A percentile compares a stretch with the other conserved stretches of the same genome.
Conservation (phyloP, 2,888 invertebrate species). For the Tetragonisca angustula region DNA sequence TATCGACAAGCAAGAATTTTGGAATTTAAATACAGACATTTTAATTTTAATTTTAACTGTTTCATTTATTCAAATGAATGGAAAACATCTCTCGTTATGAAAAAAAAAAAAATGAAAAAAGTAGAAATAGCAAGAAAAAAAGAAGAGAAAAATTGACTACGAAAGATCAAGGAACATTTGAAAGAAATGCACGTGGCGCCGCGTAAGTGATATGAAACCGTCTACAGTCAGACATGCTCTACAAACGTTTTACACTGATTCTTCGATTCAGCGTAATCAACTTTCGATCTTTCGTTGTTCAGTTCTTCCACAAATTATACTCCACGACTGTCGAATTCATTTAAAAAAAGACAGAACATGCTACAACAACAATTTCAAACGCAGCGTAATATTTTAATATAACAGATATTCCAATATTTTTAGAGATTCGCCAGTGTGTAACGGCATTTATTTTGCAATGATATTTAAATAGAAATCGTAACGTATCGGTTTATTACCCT, state of each 20-base stretch:
- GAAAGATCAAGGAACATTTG: neutral
- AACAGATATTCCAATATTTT: neutral
- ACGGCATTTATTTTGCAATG: neutral
- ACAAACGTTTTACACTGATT: neutral
- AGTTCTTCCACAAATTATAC: neutral
- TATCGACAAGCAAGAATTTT: neutral
- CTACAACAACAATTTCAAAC: neutral
- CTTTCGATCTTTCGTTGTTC: neutral
- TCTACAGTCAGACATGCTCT: neutral
- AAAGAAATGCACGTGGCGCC: neutral
- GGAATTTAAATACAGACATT: neutral
- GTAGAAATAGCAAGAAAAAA: no score
- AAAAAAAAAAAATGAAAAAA: no score
- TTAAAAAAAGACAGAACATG: neutral
- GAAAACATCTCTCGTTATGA: no score
- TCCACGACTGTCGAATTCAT: no score
- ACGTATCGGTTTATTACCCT: neutral
- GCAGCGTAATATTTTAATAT: neutral
- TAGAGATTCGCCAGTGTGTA: neutral
- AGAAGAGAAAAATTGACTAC: no score
- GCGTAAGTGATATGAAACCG: neutral
- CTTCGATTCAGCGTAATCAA: neutral
- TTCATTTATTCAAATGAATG: no score
- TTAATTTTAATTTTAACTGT: no score
- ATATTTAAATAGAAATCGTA: conserved; percentile 1